Percentiles rank a stretch among this genome's conserved stretches.
phyloP scores from a whole-genome alignment of 2,113 vertebrate genomes.

The Ochotona curzoniae region DNA sequence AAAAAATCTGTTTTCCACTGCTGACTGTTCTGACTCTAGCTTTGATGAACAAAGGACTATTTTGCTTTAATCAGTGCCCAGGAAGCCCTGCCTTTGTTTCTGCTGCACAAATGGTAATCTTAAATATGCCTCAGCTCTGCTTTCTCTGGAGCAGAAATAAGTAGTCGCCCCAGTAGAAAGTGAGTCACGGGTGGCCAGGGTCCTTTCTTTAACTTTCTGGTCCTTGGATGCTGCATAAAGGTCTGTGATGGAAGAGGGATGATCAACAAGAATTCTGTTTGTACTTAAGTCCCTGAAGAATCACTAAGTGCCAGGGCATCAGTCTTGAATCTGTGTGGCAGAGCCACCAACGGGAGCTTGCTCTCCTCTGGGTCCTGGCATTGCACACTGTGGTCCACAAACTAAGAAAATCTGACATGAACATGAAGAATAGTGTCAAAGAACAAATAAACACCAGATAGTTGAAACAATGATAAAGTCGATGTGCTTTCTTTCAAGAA shows the following conservation, averaged over 20 bases:
- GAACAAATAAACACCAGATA: background rate
- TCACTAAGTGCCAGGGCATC: no score
- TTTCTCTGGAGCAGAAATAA: background rate
- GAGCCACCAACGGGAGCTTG: background rate
- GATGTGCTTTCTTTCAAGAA: background rate
- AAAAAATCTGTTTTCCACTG: background rate
- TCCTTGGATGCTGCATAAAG: background rate
- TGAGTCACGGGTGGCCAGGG: rapidly evolving
- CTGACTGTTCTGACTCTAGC: background rate
- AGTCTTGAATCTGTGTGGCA: background rate
- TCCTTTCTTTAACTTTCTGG: background rate
- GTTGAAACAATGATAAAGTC: background rate
- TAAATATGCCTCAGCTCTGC: background rate
- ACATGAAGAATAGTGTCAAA: background rate
- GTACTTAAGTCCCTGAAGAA: background rate
- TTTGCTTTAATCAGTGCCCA: background rate
- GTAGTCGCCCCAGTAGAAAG: background rate
- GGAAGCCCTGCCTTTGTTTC: background rate
- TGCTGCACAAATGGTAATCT: background rate
- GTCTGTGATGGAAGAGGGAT: background rate
- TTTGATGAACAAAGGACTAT: background rate
- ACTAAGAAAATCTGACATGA: slow-evolving; percentile 13
- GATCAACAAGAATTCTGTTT: background rate
- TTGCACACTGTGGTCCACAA: background rate
- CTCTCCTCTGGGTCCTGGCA: background rate